These are phyloP conservation scores for Procapra przewalskii DNA, from an alignment of 2,113 vertebrate species.

Conservation along the genomic window DNA sequence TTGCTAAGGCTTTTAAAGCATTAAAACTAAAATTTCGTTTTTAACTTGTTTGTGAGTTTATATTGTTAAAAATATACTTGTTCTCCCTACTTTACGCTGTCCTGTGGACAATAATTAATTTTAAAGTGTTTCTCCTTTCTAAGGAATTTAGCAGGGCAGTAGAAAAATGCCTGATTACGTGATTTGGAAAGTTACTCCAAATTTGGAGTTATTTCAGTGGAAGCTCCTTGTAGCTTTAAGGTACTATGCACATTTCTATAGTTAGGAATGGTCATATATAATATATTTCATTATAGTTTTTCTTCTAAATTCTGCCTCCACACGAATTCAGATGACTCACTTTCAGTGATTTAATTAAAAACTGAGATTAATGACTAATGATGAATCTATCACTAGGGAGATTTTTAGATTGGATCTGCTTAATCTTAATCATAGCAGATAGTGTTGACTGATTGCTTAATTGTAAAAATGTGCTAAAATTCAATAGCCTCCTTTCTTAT, in stretches of 20 bases:
- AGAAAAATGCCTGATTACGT: not conserved
- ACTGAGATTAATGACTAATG: constrained; percentile 51
- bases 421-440: constrained; percentile 34
- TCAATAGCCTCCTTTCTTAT: not conserved
- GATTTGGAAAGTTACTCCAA: not conserved
- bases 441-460: not conserved
- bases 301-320: not conserved
- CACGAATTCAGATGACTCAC: not conserved
- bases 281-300: not conserved
- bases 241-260: not conserved
- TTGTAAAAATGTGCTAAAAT: constrained; percentile 31
- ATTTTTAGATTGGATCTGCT: constrained; percentile 37
- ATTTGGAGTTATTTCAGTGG: not conserved
- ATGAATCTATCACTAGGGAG: constrained; percentile 26
- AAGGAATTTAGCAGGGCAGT: not conserved
- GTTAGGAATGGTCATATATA: not conserved
- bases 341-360: constrained; percentile 46
- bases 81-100: not conserved
- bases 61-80: not conserved
- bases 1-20: not conserved
- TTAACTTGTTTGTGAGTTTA: not conserved
- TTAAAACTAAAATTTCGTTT: not conserved
- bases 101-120: not conserved
- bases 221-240: not conserved
- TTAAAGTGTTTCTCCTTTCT: not conserved